These are phyloP conservation scores for Candidula unifasciata DNA, from an alignment of 2,888 invertebrate species.

Conservation along the genomic window DNA sequence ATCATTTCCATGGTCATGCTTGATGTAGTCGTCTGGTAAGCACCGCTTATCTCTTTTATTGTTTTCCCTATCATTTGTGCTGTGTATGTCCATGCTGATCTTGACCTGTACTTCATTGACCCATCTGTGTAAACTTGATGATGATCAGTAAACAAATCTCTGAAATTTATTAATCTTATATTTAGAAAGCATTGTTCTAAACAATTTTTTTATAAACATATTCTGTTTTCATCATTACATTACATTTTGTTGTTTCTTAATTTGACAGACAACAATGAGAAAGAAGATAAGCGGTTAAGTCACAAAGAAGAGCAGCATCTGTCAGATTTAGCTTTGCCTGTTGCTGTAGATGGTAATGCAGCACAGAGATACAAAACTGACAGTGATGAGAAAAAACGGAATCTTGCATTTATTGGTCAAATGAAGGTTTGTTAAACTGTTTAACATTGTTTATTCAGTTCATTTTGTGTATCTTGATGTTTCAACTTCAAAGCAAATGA, in stretches of 20 bases:
- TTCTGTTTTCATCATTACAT: not conserved
- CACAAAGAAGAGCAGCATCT: conserved; percentile 21
- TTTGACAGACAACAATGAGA: conserved; percentile 6
- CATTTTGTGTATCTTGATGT: no score
- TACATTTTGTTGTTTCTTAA: not conserved
- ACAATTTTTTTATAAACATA: not conserved
- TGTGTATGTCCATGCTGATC: no score
- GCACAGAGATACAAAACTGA: not conserved
- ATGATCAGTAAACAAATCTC: no score
- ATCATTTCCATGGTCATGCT: no score
- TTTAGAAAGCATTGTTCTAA: no score
- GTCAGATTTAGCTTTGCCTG: not conserved
- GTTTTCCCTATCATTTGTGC: no score
- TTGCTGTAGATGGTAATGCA: conserved; percentile 9
- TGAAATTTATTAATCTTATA: no score
- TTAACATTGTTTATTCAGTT: not conserved
- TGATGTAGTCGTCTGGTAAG: no score
- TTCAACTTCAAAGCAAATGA: no score
- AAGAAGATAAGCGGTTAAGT: conserved; percentile 10
- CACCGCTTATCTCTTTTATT: no score
- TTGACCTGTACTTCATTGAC: no score
- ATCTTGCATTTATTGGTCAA: not conserved
- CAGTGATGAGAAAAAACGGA: conserved; percentile 17
- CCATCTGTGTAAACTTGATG: no score
- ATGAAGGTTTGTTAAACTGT: conserved; percentile 20